Base-by-base conservation (phyloP, 2,113 vertebrate species). In the Cryptoleucopteryx plumbea region DNA sequence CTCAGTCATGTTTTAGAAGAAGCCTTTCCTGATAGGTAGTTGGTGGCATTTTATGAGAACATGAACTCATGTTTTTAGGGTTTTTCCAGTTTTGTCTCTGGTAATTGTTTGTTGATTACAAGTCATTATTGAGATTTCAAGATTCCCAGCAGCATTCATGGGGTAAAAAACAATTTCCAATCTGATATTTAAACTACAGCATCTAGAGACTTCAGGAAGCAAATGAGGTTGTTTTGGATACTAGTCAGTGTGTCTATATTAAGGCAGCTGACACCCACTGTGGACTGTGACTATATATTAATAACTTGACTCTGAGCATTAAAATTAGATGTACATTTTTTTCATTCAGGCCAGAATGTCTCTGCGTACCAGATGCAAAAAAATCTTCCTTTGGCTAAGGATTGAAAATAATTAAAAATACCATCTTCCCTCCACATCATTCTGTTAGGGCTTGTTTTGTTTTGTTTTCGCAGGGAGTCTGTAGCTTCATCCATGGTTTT, bases 261-360 rank as follows among this genome's bases (percentile, higher is more conserved):
- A 84, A 82, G 88, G 47, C 58, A 85, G n/a, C 40, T 92, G 48
- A 92, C 80, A 61, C 56, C 68, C 86, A 56, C 56, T 90, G 78
- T 87, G 79, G 36, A 85, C 77, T 77, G 78, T 83, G 56, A 8
- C 42, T 82, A 45, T 74, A 1, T 77, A 70, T 90, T 86, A 88
- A 78, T 88, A 94, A 63, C 52, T 66, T 67, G 29, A 82, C 47
- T 86, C n/a, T n/a, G 31, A 81, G 63, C 31, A 40, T 74, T 93
- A 78, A 81, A 96, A 81, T 91, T 67, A 81, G 36, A 40, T 6
- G 11, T 66, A 7, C 3, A 7, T 40, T 63, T 80, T 91, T 72
- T 94, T 86, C 55, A 90, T 91, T 96, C 82, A 84, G 78, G 77
- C 23, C 34, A 86, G 52, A 63, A 80, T 96, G 90, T 86, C 63